Evolutionary conservation across 2,888 invertebrate genomes (phyloP).

Genomic region (Villa cingulata): DNA sequence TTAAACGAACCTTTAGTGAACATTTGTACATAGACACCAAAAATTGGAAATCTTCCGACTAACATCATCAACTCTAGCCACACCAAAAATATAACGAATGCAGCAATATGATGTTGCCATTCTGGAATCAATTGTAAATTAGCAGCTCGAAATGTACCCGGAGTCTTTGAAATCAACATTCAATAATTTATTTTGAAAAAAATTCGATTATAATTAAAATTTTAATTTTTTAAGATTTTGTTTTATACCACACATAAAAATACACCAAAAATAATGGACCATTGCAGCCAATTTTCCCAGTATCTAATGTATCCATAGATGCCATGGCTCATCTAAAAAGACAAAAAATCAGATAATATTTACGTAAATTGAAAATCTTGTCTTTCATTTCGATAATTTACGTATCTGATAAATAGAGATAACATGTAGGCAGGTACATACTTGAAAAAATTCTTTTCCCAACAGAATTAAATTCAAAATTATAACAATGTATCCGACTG

Average conservation of each 20-base stretch:
- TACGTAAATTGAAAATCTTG: no score
- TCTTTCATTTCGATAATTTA: no score
- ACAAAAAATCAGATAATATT: not conserved
- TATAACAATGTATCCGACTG: slow-evolving; percentile 46
- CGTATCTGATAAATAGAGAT: no score
- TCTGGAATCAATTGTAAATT: slow-evolving; percentile 32
- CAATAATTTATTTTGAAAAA: not conserved
- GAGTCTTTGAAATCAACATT: slow-evolving; percentile 21
- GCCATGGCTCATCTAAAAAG: slow-evolving; percentile 50
- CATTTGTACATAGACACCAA: slow-evolving; percentile 78
- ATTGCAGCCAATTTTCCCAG: slow-evolving; percentile 78
- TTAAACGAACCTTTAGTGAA: slow-evolving; percentile 51
- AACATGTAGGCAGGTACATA: slow-evolving; percentile 7
- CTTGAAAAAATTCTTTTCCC: slow-evolving; percentile 51
- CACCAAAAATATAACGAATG: slow-evolving; percentile 61
- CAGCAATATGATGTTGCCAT: slow-evolving; percentile 72
- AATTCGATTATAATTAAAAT: no score
- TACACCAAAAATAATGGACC: slow-evolving; percentile 59
- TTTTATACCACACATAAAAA: slow-evolving; percentile 49
- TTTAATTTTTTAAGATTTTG: not conserved
- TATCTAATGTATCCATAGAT: slow-evolving; percentile 58
- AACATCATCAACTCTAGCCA: slow-evolving; percentile 80
- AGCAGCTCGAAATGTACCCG: slow-evolving; percentile 24
- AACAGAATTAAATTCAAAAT: slow-evolving; percentile 49
- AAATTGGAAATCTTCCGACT: slow-evolving; percentile 71